phyloP scores from a whole-genome alignment of 2,797 vertebrate species.

The Paguma larvata region DNA sequence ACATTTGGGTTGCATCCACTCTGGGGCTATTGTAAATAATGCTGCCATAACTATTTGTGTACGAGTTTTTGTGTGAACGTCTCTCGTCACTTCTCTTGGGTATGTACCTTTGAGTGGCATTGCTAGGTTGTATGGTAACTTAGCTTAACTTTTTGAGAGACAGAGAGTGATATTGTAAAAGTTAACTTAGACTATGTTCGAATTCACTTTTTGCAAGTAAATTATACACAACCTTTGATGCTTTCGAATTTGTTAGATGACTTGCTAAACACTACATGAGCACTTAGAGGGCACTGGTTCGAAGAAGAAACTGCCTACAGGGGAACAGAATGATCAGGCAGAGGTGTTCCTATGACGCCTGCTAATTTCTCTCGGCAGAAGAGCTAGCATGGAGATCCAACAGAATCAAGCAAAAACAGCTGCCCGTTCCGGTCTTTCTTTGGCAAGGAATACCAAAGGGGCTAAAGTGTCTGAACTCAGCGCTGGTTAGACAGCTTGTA shows the following conservation, averaged over 20 bases:
- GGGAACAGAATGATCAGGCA: not conserved
- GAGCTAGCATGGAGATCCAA: not conserved
- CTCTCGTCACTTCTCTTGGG: not conserved
- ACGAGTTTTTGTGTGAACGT: not conserved
- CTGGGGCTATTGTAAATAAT: not conserved
- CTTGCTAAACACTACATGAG: not conserved
- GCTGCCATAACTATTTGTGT: not conserved
- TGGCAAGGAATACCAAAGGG: conserved; percentile 32
- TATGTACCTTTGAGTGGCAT: not conserved
- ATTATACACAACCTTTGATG: not conserved
- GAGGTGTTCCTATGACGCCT: not conserved
- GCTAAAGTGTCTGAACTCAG: not conserved
- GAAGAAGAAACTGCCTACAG: not conserved
- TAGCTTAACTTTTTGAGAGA: conserved; percentile 5
- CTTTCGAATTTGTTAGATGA: conserved; percentile 31
- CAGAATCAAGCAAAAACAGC: conserved; percentile 32
- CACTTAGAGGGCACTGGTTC: not conserved
- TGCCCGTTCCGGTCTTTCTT: not conserved
- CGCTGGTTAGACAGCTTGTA: conserved; percentile 19
- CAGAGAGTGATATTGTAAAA: conserved; percentile 32
- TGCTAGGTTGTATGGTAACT: conserved; percentile 39
- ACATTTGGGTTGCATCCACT: not conserved
- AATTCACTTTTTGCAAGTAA: conserved; percentile 18
- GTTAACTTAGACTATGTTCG: not conserved
- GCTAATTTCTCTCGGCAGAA: conserved; percentile 48